Evolutionary conservation across 2,888 invertebrate genomes (phyloP), one percentile per base, ranked within the genome.

Genomic region (Candidula unifasciata): DNA sequence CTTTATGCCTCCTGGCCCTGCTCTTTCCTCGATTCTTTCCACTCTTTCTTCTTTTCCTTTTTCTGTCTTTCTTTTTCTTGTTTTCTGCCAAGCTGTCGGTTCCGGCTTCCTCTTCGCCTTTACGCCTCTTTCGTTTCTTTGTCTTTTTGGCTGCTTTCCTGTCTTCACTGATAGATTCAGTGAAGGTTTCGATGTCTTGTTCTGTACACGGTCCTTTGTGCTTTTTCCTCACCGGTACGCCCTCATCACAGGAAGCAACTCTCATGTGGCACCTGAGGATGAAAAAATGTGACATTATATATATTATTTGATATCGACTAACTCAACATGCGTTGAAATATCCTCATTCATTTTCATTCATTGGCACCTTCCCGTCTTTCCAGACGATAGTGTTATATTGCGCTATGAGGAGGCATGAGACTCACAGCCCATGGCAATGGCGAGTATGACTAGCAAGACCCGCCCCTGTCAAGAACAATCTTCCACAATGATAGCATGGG

Each of bases 221-320:
- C 21, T 76, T 77, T 27, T 82, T 82, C 21, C 82, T 82, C 16
- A 82, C 77, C 21, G 52, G 66, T 3, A 68, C 44, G 2, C 54
- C 82, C 24, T 82, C 57, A 35, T 82, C 76, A 57, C 82, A 82
- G 1, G 82, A 82, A 10, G 82, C 82, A 21, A 82, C 54, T 30
- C 73, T 76, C 82, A 82, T 77, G n/a, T 82, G 82, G 33, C 82
- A 82, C n/a, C 82, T 82, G 77, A 27, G 44, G 54, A 66, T 2
- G 52, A 24, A 37, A 44, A 16, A 44, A n/a, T n/a, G n/a, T n/a
- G n/a, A n/a, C n/a, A n/a, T n/a, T n/a, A n/a, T n/a, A n/a, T n/a
- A n/a, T n/a, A n/a, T n/a, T n/a, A n/a, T n/a, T n/a, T n/a, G n/a
- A n/a, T n/a, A n/a, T n/a, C n/a, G n/a, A n/a, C n/a, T n/a, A n/a